Evolutionary conservation across 2,888 invertebrate genomes (phyloP), one percentile per base, ranked within the genome.

Genomic region (Antitype chi): DNA sequence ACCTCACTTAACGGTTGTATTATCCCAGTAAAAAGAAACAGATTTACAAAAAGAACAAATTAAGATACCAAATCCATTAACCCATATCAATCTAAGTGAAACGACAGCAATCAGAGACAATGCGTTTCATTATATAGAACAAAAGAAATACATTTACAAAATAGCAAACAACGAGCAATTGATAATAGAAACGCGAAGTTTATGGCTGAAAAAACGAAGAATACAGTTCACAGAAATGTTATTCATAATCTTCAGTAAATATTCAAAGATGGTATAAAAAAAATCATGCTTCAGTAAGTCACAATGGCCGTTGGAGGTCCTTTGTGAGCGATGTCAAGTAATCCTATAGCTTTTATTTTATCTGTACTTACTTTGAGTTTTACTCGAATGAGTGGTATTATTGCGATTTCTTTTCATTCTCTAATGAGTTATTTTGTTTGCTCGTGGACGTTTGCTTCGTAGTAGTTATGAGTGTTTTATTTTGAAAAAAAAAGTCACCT

Each of bases 231-330:
- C 69, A 67, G 81, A 77, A 68, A 85, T 25, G 66, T 71, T 76
- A 81, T 84, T 87, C 81, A 87, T 85, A 82, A 87, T 78, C 80
- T 80, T 76, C 69, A 81, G 85, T 85, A 86, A 85, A 88, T 88
- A 87, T 87, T 82, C 80, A 79, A 70, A 81, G 80, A 81, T 75
- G 73, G 62, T 74, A 82, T 81, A 82, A 85, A 85, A 81, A 85
- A 87, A 88, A 82, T 70, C 77, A 78, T 80, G 82, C 76, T 82
- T 82, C 85, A 85, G 74, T 82, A 77, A 86, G 80, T 86, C 85
- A 87, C 85, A 87, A 88, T 87, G 76, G 84, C 23, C 75, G 77
- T 71, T 80, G 63, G 76, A 85, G 70, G 49, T 71, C 79, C 82
- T 88, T 88, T 88, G 87, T 87, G 70, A 66, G 20, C 53, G 78